Evolutionary conservation across 1,140 invertebrate genomes (phyloP).

Genomic region (Heliconius hermathena): DNA sequence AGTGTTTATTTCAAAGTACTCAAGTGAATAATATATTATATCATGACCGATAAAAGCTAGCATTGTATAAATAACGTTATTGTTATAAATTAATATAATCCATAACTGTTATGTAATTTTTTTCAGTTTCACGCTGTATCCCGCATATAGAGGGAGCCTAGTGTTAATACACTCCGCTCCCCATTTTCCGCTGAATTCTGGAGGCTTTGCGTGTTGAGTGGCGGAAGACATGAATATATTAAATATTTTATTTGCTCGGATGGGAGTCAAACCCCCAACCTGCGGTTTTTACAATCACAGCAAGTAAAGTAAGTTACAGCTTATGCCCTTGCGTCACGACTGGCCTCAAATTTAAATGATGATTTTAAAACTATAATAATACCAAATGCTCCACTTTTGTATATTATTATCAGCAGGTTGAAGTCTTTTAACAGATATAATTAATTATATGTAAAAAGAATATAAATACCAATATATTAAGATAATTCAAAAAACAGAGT

Average conservation of each 20-base stretch:
- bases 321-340: too few relatives aligned
- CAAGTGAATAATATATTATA: conserved; percentile 17
- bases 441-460: background rate
- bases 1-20: conserved; percentile 23
- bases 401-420: background rate
- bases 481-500: background rate
- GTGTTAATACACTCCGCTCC: too few relatives aligned
- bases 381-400: background rate
- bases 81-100: background rate
- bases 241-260: too few relatives aligned
- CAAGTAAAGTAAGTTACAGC: too few relatives aligned
- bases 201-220: too few relatives aligned
- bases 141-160: too few relatives aligned
- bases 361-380: background rate
- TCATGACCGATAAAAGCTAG: conserved; percentile 20
- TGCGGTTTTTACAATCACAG: too few relatives aligned
- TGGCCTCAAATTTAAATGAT: too few relatives aligned
- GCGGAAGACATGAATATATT: too few relatives aligned
- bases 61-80: background rate
- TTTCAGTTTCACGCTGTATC: too few relatives aligned
- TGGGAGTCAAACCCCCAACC: too few relatives aligned
- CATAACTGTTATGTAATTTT: background rate
- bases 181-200: too few relatives aligned
- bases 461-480: background rate
- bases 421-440: background rate